These are phyloP conservation scores for Thelaira solivaga DNA, from an alignment of 2,888 invertebrate genomes.

Conservation along the genomic window DNA sequence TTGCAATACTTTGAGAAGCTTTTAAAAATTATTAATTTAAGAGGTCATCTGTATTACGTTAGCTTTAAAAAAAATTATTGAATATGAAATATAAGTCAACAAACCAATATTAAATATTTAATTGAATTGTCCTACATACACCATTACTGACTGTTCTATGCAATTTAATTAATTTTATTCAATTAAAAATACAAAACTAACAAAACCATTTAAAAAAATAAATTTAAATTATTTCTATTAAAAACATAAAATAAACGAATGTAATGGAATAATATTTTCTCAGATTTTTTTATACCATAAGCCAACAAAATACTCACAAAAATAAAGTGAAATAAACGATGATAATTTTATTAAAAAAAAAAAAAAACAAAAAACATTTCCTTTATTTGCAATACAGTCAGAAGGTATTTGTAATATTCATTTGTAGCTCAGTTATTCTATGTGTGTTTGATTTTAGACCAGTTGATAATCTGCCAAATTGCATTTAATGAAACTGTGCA, in stretches of 20 bases:
- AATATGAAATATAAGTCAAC: too few species aligned
- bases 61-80: too few species aligned
- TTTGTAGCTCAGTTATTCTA: conserved; percentile 1
- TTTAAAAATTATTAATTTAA: too few species aligned
- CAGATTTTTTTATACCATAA: too few species aligned
- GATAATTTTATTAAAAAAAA: too few species aligned
- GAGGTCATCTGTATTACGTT: too few species aligned
- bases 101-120: too few species aligned
- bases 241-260: too few species aligned
- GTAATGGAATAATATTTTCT: too few species aligned
- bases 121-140: background rate
- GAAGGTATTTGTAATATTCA: background rate
- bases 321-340: background rate
- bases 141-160: background rate
- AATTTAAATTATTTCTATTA: background rate
- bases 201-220: background rate
- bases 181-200: background rate
- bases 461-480: conserved; percentile 49
- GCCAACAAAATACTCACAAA: background rate
- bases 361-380: conserved; percentile 31
- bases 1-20: too few species aligned
- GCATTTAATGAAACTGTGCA: background rate
- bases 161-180: background rate
- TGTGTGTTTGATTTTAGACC: conserved; percentile 8
- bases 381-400: background rate